Percentiles rank a stretch among this genome's conserved stretches.
These are phyloP conservation scores for Ascidia mentula DNA, from an alignment of 23 tunicate species.

Conservation along the genomic window DNA sequence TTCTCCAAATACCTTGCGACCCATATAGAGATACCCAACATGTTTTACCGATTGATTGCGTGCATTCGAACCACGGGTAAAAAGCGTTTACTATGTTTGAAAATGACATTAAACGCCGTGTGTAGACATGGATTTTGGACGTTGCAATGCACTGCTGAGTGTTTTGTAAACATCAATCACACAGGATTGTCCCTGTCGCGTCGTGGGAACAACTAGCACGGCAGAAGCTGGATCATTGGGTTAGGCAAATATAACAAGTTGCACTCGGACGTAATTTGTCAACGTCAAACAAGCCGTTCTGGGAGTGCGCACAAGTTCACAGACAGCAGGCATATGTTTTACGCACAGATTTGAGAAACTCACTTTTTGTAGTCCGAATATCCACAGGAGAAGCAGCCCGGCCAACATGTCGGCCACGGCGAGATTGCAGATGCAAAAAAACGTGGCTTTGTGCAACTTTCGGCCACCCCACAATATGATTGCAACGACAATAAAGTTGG, in stretches of 20 bases:
- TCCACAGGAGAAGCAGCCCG: slow-evolving; percentile 84
- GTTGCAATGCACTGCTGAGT: no score
- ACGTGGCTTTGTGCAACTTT: slow-evolving; percentile 77
- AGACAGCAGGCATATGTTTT: background rate
- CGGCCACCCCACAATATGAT: slow-evolving; percentile 63
- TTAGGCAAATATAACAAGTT: slow-evolving; percentile 9
- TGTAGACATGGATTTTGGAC: no score
- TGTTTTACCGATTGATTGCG: no score
- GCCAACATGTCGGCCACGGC: slow-evolving; percentile 97
- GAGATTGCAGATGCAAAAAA: slow-evolving; percentile 82
- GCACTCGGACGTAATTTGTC: slow-evolving; percentile 9
- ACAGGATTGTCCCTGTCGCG: background rate
- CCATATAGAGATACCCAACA: no score
- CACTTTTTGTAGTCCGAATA: slow-evolving; percentile 86
- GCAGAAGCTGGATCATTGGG: slow-evolving; percentile 9
- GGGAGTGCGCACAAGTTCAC: background rate
- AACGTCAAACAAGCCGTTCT: background rate
- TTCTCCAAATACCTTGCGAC: no score
- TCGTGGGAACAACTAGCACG: slow-evolving; percentile 9
- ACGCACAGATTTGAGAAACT: background rate
- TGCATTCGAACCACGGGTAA: no score
- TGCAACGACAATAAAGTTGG: slow-evolving; percentile 56
- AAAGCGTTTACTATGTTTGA: no score
- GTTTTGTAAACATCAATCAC: no score
- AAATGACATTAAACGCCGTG: no score